Evolutionary conservation across 2,797 vertebrate genomes (phyloP).

Genomic region (Kryptolebias ocellatus): DNA sequence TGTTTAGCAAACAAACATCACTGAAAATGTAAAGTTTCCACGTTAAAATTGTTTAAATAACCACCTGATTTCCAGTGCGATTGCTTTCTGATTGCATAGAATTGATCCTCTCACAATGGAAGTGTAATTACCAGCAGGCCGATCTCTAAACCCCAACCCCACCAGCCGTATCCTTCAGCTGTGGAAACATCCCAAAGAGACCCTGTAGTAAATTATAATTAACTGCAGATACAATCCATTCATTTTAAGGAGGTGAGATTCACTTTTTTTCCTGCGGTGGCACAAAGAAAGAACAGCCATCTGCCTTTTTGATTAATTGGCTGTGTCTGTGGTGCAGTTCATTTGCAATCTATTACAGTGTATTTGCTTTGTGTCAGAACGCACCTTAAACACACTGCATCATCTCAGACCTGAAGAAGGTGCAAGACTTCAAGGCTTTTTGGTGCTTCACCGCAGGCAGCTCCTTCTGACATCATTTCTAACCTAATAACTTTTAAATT

Average conservation of each 20-base stretch:
- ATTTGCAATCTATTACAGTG: slow-evolving; percentile 81
- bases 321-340: slow-evolving; percentile 74
- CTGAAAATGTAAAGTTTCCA: slow-evolving; percentile 53
- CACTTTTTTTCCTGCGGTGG: slow-evolving; percentile 37
- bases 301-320: slow-evolving; percentile 79
- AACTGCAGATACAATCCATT: slow-evolving; percentile 79
- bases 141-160: slow-evolving; percentile 51
- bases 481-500: slow-evolving; percentile 11
- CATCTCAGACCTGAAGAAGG: slow-evolving; percentile 59
- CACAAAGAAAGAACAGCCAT: slow-evolving; percentile 65
- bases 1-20: not conserved
- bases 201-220: slow-evolving; percentile 79
- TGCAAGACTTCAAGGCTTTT: slow-evolving; percentile 17
- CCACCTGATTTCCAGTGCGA: slow-evolving; percentile 53
- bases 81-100: slow-evolving; percentile 63
- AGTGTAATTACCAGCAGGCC: slow-evolving; percentile 70
- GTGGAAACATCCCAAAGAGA: slow-evolving; percentile 72
- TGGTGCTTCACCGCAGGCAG: slow-evolving; percentile 13
- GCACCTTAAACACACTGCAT: slow-evolving; percentile 79
- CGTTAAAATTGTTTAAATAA: slow-evolving; percentile 49
- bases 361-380: slow-evolving; percentile 83
- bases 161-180: slow-evolving; percentile 65
- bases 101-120: slow-evolving; percentile 69
- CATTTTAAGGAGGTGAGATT: slow-evolving; percentile 71
- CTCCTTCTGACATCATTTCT: slow-evolving; percentile 11